A percentile compares a stretch with the other conserved stretches of the same genome.
phyloP scores from a whole-genome alignment of 2,888 invertebrate species.

The Agonopterix arenella region DNA sequence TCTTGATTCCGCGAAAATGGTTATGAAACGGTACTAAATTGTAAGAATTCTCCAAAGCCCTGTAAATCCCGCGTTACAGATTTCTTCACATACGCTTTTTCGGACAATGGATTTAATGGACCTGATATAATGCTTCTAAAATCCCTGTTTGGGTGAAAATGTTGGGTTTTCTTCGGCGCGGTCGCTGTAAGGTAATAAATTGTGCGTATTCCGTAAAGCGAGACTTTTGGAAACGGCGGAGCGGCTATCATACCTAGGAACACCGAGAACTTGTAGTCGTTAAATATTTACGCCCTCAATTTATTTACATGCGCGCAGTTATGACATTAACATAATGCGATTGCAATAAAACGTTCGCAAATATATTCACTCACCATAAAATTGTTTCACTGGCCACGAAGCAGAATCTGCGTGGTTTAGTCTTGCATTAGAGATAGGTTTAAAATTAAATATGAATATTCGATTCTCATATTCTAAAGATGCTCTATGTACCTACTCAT shows the following conservation, averaged over 20 bases:
- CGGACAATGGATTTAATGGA: conserved; percentile 33
- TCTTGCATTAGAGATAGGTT: neutral
- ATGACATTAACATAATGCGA: conserved; percentile 50
- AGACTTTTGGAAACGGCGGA: conserved; percentile 28
- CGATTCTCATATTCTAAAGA: conserved; percentile 2
- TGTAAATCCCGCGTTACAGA: conserved; percentile 2
- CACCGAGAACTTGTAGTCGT: conserved; percentile 23
- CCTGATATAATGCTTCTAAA: conserved; percentile 24
- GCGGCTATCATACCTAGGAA: conserved; percentile 19
- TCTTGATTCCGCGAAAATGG: neutral
- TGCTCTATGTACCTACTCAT: neutral
- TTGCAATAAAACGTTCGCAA: conserved; percentile 44
- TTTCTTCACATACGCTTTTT: conserved; percentile 15
- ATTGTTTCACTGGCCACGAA: conserved; percentile 18
- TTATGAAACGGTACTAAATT: neutral
- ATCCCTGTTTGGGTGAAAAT: conserved; percentile 27
- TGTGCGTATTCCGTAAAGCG: conserved; percentile 21
- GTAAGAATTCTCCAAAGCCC: neutral
- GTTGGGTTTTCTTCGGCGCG: conserved; percentile 11
- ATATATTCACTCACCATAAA: conserved; percentile 43
- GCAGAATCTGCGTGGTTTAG: neutral
- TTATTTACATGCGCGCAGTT: conserved; percentile 44
- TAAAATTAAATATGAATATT: neutral
- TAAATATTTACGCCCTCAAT: conserved; percentile 45
- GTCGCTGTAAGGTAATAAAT: conserved; percentile 34